Percentiles rank a stretch among this genome's conserved stretches.
Evolutionary conservation across 2,888 invertebrate genomes (phyloP).

Genomic region (Pherbina coryleti): DNA sequence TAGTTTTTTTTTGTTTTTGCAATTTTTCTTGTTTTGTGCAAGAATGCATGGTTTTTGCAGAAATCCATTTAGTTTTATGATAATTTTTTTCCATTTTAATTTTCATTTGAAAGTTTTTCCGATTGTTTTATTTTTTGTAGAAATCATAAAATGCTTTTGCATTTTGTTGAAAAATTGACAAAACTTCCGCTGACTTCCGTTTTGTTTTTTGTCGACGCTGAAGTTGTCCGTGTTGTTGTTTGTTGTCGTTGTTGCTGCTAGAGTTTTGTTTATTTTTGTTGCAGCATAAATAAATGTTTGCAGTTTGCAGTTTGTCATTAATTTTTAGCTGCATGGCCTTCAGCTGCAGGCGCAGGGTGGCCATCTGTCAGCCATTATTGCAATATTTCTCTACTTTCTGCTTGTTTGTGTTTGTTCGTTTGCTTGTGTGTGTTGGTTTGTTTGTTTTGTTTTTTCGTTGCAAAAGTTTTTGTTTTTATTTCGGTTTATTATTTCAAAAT

Average conservation of each 20-base stretch:
- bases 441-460: not conserved
- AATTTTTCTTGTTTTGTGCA: not conserved
- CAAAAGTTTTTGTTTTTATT: not conserved
- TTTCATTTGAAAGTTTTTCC: not conserved
- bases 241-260: not conserved
- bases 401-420: not conserved
- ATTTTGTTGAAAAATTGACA: conserved; percentile 40
- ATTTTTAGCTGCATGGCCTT: conserved; percentile 7
- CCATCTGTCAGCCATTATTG: not conserved
- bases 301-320: conserved; percentile 27
- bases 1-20: not conserved
- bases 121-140: not conserved
- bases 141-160: conserved; percentile 11
- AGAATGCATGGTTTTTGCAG: not conserved
- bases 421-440: not conserved
- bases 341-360: not conserved
- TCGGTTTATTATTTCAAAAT: not conserved
- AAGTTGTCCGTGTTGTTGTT: not conserved
- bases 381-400: not conserved
- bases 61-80: conserved; percentile 12
- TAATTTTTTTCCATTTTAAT: not conserved
- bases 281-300: conserved; percentile 16
- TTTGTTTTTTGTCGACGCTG: not conserved
- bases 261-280: conserved; percentile 4
- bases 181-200: conserved; percentile 34